Conservation (phyloP, 2,888 invertebrate species). For the Anorthoa munda region DNA sequence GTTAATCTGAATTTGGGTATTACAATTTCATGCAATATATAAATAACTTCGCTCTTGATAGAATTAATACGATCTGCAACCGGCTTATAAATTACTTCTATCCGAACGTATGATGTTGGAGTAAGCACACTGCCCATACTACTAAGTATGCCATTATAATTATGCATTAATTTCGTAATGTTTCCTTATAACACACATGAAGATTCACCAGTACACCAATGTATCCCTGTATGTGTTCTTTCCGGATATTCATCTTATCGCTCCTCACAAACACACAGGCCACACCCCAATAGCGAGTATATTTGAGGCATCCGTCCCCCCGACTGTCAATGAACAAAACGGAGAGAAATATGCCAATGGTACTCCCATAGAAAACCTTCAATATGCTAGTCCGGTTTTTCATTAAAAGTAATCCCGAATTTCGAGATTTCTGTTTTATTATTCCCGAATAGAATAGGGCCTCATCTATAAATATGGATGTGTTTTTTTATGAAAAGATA, state of each 20-base stretch:
- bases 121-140: too few relatives aligned
- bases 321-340: slow-evolving; percentile 62
- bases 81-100: too few relatives aligned
- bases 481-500: slow-evolving; percentile 28
- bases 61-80: too few relatives aligned
- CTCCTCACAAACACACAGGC: slow-evolving; percentile 37
- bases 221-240: too few relatives aligned
- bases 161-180: too few relatives aligned
- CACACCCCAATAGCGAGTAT: slow-evolving; percentile 48
- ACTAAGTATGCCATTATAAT: too few relatives aligned
- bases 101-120: too few relatives aligned
- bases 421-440: slow-evolving; percentile 58
- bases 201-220: too few relatives aligned
- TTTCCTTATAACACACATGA: too few relatives aligned
- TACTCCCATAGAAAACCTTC: slow-evolving; percentile 47
- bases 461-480: slow-evolving; percentile 30
- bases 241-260: background rate
- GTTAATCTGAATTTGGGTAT: too few relatives aligned
- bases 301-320: slow-evolving; percentile 65
- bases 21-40: too few relatives aligned
- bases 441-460: slow-evolving; percentile 44
- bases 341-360: slow-evolving; percentile 63
- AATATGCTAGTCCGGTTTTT: slow-evolving; percentile 63
- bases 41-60: too few relatives aligned
- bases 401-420: slow-evolving; percentile 60